Evolutionary conservation across 2,888 invertebrate genomes (phyloP), one percentile per base, ranked within the genome.

Genomic region (Thymelicus sylvestris): DNA sequence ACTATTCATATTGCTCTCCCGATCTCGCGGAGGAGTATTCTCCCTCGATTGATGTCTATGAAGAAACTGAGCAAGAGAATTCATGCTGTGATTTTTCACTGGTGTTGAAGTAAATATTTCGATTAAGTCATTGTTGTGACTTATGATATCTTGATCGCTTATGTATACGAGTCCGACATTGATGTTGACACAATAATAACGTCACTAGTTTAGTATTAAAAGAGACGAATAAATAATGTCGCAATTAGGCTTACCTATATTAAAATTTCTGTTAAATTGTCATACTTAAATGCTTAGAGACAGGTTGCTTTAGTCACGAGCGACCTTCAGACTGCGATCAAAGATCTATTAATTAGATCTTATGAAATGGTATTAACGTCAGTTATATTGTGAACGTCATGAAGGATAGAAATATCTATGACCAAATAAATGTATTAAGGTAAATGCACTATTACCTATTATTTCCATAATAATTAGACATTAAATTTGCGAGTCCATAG

Each of bases 1-100:
- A 80, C 92, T 92, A 13, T 94, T 93, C 0, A 88, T 76, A 73
- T 93, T 94, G 24, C 93, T 85, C 69, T 94, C 93, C 75, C 85
- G 88, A 12, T 90, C 88, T 52, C 84, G 73, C 4, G 90, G 80
- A 5, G 90, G 83, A 73, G 89, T 83, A 71, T 89, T 74, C 76
- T 91, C 90, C 57, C 90, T 74, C n/a, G 87, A 85, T 63, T 84
- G 81, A 65, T 88, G 86, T 78, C 90, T 92, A 73, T 87, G 87
- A 24, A 92, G 77, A 74, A 91, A 92, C 80, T 94, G 88, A 63
- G 93, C 83, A 57, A 95, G 63, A 55, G 68, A 69, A 48, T 69
- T 62, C 68, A 69, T 69, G 47, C 52, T 55, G 44, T 38, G 10
- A n/a, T 59, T 44, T 55, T 63, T 38, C 57, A 57, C 61, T 63